A percentile compares a stretch with the other conserved stretches of the same genome.
These are phyloP conservation scores for Hetaerina titia DNA, from an alignment of 2,888 invertebrate species.

Conservation along the genomic window DNA sequence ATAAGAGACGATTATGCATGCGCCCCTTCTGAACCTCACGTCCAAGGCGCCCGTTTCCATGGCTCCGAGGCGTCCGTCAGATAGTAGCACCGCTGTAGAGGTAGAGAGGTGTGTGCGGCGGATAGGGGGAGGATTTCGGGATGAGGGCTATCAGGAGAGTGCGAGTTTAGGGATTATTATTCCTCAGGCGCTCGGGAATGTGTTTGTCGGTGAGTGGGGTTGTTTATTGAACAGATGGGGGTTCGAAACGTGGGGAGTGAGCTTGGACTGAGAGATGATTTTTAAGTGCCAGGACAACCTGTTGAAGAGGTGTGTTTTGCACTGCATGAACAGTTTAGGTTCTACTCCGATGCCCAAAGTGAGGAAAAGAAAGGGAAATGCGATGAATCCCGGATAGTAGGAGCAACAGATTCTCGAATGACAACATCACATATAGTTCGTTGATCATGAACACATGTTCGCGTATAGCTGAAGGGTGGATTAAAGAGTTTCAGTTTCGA, in stretches of 20 bases:
- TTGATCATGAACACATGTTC: too few species aligned
- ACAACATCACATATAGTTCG: too few species aligned
- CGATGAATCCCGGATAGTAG: too few species aligned
- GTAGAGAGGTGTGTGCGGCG: not conserved
- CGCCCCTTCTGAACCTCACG: not conserved
- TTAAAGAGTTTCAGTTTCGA: too few species aligned
- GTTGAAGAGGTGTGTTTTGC: slow-evolving; percentile 43
- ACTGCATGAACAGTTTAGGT: not conserved
- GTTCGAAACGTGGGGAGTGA: not conserved
- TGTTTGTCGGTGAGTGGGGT: not conserved
- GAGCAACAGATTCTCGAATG: too few species aligned
- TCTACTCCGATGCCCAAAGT: not conserved
- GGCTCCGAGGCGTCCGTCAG: not conserved
- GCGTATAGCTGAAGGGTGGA: too few species aligned
- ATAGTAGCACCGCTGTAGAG: not conserved
- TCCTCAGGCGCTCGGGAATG: not conserved
- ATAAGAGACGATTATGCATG: slow-evolving; percentile 30
- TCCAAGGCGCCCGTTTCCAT: not conserved
- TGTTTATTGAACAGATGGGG: slow-evolving; percentile 29
- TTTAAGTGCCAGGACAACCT: slow-evolving; percentile 48
- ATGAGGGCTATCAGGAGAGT: not conserved
- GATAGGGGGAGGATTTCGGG: not conserved
- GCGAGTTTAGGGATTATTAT: not conserved
- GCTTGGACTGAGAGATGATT: not conserved
- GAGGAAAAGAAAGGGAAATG: not conserved